A percentile compares a stretch with the other conserved stretches of the same genome.
These are phyloP conservation scores for Indicator maculatus DNA, from an alignment of 2,113 vertebrate species.

Conservation along the genomic window DNA sequence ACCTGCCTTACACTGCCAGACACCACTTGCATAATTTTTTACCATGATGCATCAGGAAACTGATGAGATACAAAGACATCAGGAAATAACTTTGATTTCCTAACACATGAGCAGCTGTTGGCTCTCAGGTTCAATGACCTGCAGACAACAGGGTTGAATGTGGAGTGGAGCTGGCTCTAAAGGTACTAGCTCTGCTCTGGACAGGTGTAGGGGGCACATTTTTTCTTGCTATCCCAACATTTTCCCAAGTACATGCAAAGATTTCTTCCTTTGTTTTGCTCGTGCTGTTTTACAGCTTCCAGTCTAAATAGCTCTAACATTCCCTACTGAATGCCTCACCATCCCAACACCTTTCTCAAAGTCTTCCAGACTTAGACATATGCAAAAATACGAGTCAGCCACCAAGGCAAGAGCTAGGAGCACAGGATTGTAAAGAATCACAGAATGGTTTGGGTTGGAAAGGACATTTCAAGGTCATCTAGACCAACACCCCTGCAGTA, in stretches of 20 bases:
- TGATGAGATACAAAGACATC: neutral
- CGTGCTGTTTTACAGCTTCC: neutral
- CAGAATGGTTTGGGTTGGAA: no score
- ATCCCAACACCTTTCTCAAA: neutral
- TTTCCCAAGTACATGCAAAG: neutral
- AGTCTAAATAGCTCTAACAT: neutral
- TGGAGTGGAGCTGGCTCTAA: neutral
- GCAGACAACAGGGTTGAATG: neutral
- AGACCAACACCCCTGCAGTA: no score
- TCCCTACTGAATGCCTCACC: neutral
- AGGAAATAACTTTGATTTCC: neutral
- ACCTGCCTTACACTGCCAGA: neutral
- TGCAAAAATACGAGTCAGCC: neutral
- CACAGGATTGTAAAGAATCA: neutral
- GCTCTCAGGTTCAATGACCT: neutral
- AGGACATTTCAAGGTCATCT: no score
- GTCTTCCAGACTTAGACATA: neutral
- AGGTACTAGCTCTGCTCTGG: neutral
- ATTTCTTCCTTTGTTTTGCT: neutral
- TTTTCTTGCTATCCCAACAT: neutral
- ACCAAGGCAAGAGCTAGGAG: neutral
- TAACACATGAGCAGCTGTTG: rapidly evolving
- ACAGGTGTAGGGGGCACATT: neutral
- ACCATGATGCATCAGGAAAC: neutral
- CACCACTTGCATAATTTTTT: neutral